Conservation (phyloP, 2,797 vertebrate species). For the Bradypodion ventrale region DNA sequence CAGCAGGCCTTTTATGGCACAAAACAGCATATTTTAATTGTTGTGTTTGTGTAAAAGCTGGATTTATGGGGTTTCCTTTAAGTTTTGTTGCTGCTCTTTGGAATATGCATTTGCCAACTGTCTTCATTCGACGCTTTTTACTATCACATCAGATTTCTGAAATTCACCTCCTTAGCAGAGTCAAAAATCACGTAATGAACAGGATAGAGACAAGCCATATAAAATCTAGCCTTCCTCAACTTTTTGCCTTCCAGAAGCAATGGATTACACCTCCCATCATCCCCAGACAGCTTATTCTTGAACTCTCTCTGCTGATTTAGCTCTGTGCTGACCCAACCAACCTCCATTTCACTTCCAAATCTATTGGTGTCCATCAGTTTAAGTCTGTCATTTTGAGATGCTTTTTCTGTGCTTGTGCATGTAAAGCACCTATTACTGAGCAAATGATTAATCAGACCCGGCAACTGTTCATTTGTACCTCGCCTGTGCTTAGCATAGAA, state of each 20-base stretch:
- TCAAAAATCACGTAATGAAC: conserved; percentile 19
- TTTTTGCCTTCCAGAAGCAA: background rate
- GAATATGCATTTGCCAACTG: conserved; percentile 25
- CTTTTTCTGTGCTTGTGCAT: background rate
- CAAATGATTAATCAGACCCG: background rate
- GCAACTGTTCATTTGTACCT: background rate
- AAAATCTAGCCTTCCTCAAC: background rate
- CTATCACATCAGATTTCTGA: conserved; percentile 49
- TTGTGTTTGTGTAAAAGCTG: conserved; percentile 20
- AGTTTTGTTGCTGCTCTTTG: background rate
- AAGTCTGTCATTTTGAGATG: background rate
- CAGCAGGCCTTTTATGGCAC: background rate
- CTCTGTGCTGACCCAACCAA: background rate
- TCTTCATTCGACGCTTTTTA: conserved; percentile 25
- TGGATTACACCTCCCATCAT: background rate
- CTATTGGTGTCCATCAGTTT: background rate
- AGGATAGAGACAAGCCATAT: no score
- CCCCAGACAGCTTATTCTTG: background rate
- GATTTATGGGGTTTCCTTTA: conserved; percentile 8
- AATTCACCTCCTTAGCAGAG: conserved; percentile 16
- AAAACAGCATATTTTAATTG: background rate
- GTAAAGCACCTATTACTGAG: background rate
- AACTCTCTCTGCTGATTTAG: background rate
- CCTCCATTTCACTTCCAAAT: background rate
- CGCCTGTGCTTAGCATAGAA: background rate